Evolutionary conservation across 92 coral and sea anemone genomes (phyloP).

Genomic region (Montipora capitata): DNA sequence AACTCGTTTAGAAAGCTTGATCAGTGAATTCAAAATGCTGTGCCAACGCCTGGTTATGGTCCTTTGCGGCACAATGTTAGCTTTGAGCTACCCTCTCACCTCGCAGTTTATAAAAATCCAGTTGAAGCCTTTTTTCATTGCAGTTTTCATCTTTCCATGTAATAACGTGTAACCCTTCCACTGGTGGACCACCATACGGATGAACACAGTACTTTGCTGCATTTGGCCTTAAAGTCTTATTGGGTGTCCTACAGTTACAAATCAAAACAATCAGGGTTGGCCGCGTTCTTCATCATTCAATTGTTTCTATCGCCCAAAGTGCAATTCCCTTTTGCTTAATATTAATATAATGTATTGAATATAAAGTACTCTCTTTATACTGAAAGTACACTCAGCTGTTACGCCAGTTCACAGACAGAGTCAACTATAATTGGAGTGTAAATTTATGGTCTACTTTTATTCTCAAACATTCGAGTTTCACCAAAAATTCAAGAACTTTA

Average conservation of each 20-base stretch:
- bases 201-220: constrained; percentile 38
- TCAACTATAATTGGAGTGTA: too few species aligned
- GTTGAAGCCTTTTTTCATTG: constrained; percentile 28
- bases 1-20: too few species aligned
- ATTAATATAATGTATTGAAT: too few species aligned
- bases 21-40: too few species aligned
- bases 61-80: too few species aligned
- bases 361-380: not conserved
- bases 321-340: too few species aligned
- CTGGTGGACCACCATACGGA: constrained; percentile 22
- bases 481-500: not conserved
- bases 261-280: not conserved
- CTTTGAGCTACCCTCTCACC: not conserved
- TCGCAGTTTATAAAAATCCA: constrained; percentile 21
- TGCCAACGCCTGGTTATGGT: too few species aligned
- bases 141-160: constrained; percentile 31
- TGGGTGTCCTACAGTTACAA: not conserved
- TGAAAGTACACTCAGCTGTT: not conserved
- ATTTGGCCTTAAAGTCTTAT: constrained; percentile 28
- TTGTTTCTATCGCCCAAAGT: not conserved
- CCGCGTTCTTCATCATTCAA: too few species aligned
- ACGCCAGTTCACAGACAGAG: too few species aligned
- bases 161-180: constrained; percentile 18
- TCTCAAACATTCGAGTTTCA: not conserved
- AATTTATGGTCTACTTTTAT: too few species aligned